Evolutionary conservation across 2,797 vertebrate genomes (phyloP).

Genomic region (Megaceryle alcyon): DNA sequence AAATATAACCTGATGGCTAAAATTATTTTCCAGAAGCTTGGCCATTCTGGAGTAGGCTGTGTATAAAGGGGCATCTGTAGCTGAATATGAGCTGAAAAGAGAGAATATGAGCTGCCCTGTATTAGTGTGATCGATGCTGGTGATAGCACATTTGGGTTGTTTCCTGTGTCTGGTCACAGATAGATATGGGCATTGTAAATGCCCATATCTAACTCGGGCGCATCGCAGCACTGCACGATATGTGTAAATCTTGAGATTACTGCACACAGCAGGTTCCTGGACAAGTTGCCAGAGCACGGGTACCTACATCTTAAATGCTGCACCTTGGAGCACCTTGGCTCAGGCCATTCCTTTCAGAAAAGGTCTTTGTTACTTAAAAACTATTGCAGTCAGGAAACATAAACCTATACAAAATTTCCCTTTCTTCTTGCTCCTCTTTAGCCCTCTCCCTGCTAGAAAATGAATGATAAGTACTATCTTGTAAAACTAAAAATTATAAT

Average conservation of each 20-base stretch:
- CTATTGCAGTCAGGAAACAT: not conserved
- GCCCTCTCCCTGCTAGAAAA: not conserved
- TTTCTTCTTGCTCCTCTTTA: not conserved
- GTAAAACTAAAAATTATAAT: not conserved
- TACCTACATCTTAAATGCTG: not conserved
- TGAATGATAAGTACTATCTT: not conserved
- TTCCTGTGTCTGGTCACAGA: not conserved
- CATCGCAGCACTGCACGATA: not conserved
- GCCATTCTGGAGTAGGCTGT: not conserved
- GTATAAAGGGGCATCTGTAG: not conserved
- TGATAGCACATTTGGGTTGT: rapidly evolving
- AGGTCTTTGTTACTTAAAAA: not conserved
- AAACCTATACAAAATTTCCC: not conserved
- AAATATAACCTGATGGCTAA: not conserved
- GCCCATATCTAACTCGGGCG: not conserved
- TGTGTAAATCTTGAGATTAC: not conserved
- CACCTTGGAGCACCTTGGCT: not conserved
- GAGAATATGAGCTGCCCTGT: not conserved
- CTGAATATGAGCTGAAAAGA: not conserved
- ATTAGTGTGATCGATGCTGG: not conserved
- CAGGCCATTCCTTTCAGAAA: not conserved
- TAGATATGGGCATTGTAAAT: too few relatives aligned
- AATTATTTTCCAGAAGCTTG: not conserved
- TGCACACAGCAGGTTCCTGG: not conserved
- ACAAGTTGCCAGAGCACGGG: not conserved